These are phyloP conservation scores for Drosophila quasianomalipes DNA, from an alignment of 2,888 invertebrate genomes.

Conservation along the genomic window DNA sequence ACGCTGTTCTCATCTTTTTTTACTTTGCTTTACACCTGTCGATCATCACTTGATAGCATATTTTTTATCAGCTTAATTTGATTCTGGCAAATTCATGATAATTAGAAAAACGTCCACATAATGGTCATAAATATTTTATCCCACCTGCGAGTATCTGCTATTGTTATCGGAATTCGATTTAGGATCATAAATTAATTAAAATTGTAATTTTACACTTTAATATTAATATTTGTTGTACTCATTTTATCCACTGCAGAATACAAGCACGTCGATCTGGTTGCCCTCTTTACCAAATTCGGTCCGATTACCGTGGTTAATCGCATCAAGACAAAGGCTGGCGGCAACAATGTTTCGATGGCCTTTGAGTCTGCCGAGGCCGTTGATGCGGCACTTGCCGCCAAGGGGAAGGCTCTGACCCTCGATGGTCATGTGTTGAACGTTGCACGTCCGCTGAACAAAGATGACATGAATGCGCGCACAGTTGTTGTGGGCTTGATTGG, in stretches of 20 bases:
- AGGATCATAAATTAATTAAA: neutral
- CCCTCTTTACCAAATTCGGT: conserved; percentile 74
- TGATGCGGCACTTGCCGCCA: conserved; percentile 61
- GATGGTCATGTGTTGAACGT: conserved; percentile 41
- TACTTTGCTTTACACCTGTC: too few species aligned
- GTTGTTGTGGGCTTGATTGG: conserved; percentile 58
- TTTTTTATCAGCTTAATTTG: too few species aligned
- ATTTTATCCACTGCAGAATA: conserved; percentile 49
- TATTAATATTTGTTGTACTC: neutral
- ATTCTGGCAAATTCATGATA: too few species aligned
- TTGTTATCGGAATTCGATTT: neutral
- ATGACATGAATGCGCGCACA: conserved; percentile 34
- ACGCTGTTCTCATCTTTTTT: too few species aligned
- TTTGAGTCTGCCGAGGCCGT: conserved; percentile 63
- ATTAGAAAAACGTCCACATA: neutral
- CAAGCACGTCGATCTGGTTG: conserved; percentile 64
- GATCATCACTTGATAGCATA: too few species aligned
- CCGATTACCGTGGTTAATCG: conserved; percentile 48
- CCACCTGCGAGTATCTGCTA: neutral
- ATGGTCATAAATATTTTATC: neutral
- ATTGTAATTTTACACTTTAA: neutral
- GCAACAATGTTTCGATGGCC: conserved; percentile 49
- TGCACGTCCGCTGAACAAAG: neutral
- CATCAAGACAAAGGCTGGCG: conserved; percentile 38
- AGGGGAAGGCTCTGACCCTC: conserved; percentile 55